phyloP scores from a whole-genome alignment of 2,797 vertebrate species.

The Furcifer pardalis region DNA sequence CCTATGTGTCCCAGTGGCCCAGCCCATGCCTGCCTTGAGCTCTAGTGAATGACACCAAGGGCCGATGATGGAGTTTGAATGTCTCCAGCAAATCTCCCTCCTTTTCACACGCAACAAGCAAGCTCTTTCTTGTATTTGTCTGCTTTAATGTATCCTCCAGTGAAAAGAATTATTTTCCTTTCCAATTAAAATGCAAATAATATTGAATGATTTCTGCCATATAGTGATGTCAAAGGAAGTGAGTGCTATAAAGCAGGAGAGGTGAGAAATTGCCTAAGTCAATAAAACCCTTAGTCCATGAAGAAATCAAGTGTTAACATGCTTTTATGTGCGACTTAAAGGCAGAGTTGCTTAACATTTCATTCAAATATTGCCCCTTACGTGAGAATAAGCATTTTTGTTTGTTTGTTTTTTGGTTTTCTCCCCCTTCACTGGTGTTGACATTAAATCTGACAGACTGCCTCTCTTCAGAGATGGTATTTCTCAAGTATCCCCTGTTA shows the following conservation, averaged over 20 bases:
- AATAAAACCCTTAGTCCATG: slow-evolving; percentile 43
- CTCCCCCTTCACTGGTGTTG: slow-evolving; percentile 1
- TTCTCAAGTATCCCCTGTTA: slow-evolving; percentile 47
- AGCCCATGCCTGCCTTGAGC: too few species aligned
- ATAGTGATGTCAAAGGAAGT: slow-evolving; percentile 38
- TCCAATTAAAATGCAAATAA: slow-evolving; percentile 53
- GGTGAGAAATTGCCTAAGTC: slow-evolving; percentile 41
- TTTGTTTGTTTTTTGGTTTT: slow-evolving; percentile 26
- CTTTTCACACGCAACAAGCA: slow-evolving; percentile 10
- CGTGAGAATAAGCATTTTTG: slow-evolving; percentile 49
- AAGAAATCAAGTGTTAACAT: slow-evolving; percentile 48
- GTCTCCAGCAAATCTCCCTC: slow-evolving; percentile 26
- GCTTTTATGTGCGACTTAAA: slow-evolving; percentile 45
- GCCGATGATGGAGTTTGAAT: background rate
- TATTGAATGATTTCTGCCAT: slow-evolving; percentile 38
- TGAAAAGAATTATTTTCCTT: slow-evolving; percentile 55
- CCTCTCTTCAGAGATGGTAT: slow-evolving; percentile 32
- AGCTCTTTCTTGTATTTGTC: slow-evolving; percentile 30
- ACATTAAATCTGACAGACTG: slow-evolving; percentile 48
- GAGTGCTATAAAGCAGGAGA: slow-evolving; percentile 43
- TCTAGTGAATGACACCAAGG: background rate
- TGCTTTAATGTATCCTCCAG: slow-evolving; percentile 47
- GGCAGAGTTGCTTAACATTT: slow-evolving; percentile 52
- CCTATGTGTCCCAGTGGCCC: too few species aligned
- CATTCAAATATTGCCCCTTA: slow-evolving; percentile 51